Percentiles rank a stretch among this genome's conserved stretches.
These are phyloP conservation scores for Bombus terrestris DNA, from an alignment of 1,140 invertebrate genomes.

Conservation along the genomic window DNA sequence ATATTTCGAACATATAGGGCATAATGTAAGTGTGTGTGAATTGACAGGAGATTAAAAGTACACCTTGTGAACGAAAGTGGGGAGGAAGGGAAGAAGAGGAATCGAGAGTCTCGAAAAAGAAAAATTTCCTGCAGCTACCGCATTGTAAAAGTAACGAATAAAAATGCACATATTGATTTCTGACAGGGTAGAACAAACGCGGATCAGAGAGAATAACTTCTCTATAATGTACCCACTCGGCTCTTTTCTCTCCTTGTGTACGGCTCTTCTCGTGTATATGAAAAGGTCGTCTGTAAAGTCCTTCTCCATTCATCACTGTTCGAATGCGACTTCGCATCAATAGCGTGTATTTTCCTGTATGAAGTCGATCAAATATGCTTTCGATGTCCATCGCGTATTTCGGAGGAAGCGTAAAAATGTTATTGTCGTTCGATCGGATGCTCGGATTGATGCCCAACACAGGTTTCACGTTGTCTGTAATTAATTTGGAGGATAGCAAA, in stretches of 20 bases:
- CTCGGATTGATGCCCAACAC: constrained; percentile 98
- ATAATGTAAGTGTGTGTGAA: not conserved
- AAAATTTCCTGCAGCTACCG: not conserved
- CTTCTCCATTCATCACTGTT: constrained; percentile 89
- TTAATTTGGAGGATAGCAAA: constrained; percentile 93
- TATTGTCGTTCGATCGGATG: constrained; percentile 90
- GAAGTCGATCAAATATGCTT: constrained; percentile 88
- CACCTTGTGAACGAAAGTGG: not conserved
- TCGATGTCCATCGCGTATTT: constrained; percentile 85
- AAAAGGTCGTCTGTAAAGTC: constrained; percentile 82
- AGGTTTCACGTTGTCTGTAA: constrained; percentile 88
- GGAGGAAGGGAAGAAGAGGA: not conserved
- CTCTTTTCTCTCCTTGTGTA: constrained; percentile 79
- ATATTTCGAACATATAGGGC: not conserved
- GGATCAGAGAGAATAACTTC: constrained; percentile 30
- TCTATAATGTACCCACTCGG: constrained; percentile 47
- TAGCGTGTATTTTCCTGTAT: constrained; percentile 87
- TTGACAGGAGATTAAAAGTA: not conserved
- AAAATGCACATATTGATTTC: constrained; percentile 45
- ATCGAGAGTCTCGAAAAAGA: not conserved
- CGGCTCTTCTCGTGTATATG: constrained; percentile 85
- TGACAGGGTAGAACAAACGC: constrained; percentile 5
- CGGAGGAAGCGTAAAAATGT: constrained; percentile 93
- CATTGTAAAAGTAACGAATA: not conserved
- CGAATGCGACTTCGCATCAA: constrained; percentile 89